phyloP scores from a whole-genome alignment of 2,113 vertebrate genomes.

The Saccopteryx bilineata region DNA sequence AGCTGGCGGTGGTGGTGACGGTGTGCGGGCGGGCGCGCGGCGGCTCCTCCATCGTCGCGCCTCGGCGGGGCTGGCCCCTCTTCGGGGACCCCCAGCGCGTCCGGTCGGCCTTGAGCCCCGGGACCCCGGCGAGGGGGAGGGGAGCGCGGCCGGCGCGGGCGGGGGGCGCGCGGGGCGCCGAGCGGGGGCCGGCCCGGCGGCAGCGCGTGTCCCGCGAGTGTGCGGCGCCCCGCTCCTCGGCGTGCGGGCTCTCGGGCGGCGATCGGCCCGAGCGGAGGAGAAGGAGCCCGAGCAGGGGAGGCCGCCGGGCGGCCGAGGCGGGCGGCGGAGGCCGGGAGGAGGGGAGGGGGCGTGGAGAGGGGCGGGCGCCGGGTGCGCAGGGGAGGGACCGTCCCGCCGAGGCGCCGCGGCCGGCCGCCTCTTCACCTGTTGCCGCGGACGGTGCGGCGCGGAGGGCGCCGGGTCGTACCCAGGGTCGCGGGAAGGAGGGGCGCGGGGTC shows the following conservation, averaged over 20 bases:
- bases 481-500: not conserved
- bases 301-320: not conserved
- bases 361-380: constrained; percentile 60
- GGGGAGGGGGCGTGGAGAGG: constrained; percentile 48
- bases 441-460: not conserved
- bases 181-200: not conserved
- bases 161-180: not conserved
- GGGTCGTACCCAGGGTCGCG: not conserved
- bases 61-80: not conserved
- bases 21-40: constrained; percentile 87
- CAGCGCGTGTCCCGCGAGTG: not conserved
- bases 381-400: constrained; percentile 2
- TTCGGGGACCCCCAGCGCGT: constrained; percentile 53
- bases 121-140: constrained; percentile 8
- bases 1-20: constrained; percentile 90
- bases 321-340: constrained; percentile 39
- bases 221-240: not conserved
- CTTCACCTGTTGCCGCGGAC: constrained; percentile 54
- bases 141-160: not conserved
- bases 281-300: not conserved
- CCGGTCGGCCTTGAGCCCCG: not conserved
- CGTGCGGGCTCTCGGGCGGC: not conserved
- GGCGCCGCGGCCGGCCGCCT: not conserved
- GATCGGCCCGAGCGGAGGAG: not conserved
- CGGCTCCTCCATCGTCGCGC: constrained; percentile 84